Base-by-base conservation (phyloP, 2,888 invertebrate genomes). In the Mechanitis messenoides region DNA sequence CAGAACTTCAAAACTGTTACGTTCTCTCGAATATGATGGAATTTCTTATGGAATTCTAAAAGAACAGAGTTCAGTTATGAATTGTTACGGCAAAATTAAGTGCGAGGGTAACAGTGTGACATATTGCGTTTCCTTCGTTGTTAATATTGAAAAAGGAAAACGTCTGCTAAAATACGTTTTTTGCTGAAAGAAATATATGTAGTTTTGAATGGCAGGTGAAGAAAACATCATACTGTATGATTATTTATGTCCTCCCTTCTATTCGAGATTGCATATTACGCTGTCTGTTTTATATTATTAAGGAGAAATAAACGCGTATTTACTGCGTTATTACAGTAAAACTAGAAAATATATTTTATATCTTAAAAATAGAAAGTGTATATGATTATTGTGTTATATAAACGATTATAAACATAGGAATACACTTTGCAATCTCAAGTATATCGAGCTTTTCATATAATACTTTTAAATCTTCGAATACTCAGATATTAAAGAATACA, bases 1-100 rank as follows among this genome's bases (percentile, higher is more conserved):
- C 63, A 73, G 80, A 75, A 57, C 80, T 66, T 64, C 53, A 58
- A 38, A 47, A 33, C 11, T 61, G 58, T 35, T 61, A 56, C 53
- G 55, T 55, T 56, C 53, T 53, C 56, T 46, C 47, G 28, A 53
- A 53, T 7, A 9, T 38, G 53, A 42, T 56, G 31, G 33, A 12
- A 45, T 58, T 53, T 56, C 12, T 53, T 35, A 56, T 31, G 31
- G 9, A 50, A 31, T 2, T 6, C 20, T 7, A 7, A 50, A 28
- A 28, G 50, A 50, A 28, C 11, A 38, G 58, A 60, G 60, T 46
- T 60, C 63, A 64, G 60, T 55, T 56, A 35, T 55, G 55, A 57
- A 60, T 58, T 57, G 63, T 58, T 53, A 63, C 57, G 54, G 55
- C 20, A 35, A 63, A 63, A 63, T 63, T 60, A 63, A 63, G 60